Conservation (phyloP, 2,888 invertebrate genomes). For the Diaphora mendica region DNA sequence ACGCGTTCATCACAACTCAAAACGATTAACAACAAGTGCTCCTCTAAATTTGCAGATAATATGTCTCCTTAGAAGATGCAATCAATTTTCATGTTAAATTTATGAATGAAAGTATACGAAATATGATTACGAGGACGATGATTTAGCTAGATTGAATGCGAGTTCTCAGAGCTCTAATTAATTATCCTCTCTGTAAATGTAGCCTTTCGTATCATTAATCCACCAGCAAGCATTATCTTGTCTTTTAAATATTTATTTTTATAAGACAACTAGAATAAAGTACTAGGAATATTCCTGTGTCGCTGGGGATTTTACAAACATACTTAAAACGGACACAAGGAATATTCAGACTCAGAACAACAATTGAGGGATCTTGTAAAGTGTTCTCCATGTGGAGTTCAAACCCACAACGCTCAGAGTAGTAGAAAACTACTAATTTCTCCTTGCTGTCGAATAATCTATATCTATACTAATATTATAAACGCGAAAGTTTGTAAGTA, state of each 20-base stretch:
- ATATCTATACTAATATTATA: no score
- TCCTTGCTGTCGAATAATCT: no score
- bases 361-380: no score
- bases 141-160: constrained; percentile 42
- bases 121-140: constrained; percentile 42
- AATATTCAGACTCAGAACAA: no score
- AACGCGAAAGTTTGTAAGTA: no score
- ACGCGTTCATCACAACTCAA: neutral
- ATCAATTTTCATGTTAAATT: constrained; percentile 17
- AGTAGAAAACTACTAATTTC: no score
- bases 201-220: constrained; percentile 34
- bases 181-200: constrained; percentile 46
- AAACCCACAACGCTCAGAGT: no score
- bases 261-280: no score
- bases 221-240: neutral
- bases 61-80: neutral
- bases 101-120: constrained; percentile 27
- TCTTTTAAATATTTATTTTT: neutral
- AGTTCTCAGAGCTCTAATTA: constrained; percentile 52
- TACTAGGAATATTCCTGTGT: neutral
- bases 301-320: no score
- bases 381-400: no score
- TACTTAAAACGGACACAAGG: no score
- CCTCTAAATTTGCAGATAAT: neutral
- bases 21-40: neutral